Percentiles rank a stretch among this genome's conserved stretches.
Conservation (phyloP, 2,113 vertebrate genomes). For the Limanda limanda region DNA sequence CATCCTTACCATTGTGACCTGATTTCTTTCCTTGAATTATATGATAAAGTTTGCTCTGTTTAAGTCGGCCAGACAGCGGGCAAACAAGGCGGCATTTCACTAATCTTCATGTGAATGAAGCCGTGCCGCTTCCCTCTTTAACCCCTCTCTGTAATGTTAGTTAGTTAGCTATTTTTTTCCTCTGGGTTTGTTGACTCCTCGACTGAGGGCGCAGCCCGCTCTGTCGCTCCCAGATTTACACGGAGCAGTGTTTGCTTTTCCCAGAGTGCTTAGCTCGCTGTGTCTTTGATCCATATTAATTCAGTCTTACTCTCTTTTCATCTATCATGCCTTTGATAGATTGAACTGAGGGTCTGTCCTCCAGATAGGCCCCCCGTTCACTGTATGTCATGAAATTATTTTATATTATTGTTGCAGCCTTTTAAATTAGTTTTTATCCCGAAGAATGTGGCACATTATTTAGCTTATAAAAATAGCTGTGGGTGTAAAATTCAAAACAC, state of each 20-base stretch:
- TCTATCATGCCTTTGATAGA: conserved; percentile 33
- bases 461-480: background rate
- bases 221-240: conserved; percentile 62
- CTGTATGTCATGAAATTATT: conserved; percentile 14
- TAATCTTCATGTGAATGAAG: conserved; percentile 67
- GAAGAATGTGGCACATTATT: conserved; percentile 30
- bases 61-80: conserved; percentile 57
- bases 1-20: conserved; percentile 29
- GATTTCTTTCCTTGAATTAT: conserved; percentile 41
- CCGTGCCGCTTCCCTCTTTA: conserved; percentile 53
- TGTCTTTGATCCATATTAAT: conserved; percentile 73
- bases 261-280: conserved; percentile 73
- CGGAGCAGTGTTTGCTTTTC: conserved; percentile 81
- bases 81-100: conserved; percentile 61
- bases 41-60: conserved; percentile 46
- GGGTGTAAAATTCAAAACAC: background rate
- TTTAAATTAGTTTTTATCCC: conserved; percentile 25
- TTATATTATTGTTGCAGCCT: conserved; percentile 2
- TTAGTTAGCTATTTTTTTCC: conserved; percentile 44
- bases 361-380: conserved; percentile 17
- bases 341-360: conserved; percentile 5
- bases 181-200: conserved; percentile 75
- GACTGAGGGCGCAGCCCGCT: conserved; percentile 49
- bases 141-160: conserved; percentile 57
- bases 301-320: conserved; percentile 41